Evolutionary conservation across 2,888 invertebrate genomes (phyloP), one percentile per base, ranked within the genome.

Genomic region (Aelia acuminata): DNA sequence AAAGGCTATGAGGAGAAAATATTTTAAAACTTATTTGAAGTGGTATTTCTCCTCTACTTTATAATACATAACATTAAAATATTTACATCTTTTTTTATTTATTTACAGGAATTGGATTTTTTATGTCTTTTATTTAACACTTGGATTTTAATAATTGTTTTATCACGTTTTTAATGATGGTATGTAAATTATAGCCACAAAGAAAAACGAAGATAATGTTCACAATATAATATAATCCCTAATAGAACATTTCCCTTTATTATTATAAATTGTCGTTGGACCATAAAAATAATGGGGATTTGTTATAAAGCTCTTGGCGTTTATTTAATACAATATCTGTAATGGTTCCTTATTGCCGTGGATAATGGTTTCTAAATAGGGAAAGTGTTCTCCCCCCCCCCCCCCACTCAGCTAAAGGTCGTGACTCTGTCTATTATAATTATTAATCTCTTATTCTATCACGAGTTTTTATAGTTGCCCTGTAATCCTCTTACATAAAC

Each of bases 361-460:
- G 80, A 80, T 80, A 80, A 80, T 80, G 43, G 80, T 22, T 43
- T 80, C 80, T 80, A 43, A 80, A 80, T 80, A 80, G 80, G 43
- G 80, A 80, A 80, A 80, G 80, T 80, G 43, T 47, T 80, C 11
- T 3, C 43, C 10, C 7, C 43, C 43, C 10, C 43, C n/a, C 43
- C 11, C 1, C 43, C 10, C 7, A 4, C 43, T 43, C 43, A 43
- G 31, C 63, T 18, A 70, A 70, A 70, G 80, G 80, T 47, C 80
- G 80, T 80, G 80, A 80, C 80, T 43, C 80, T 47, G 15, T 3
- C 80, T 80, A 43, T 22, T 80, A 80, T 80, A 80, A 80, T 80
- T 80, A 80, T 80, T 80, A 80, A 80, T 80, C 80, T 80, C 39
- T 80, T 80, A 80, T 80, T 80, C 80, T 80, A 80, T 80, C 80